Base-by-base conservation (phyloP, 2,888 invertebrate genomes). In the Nemoura dubitans region DNA sequence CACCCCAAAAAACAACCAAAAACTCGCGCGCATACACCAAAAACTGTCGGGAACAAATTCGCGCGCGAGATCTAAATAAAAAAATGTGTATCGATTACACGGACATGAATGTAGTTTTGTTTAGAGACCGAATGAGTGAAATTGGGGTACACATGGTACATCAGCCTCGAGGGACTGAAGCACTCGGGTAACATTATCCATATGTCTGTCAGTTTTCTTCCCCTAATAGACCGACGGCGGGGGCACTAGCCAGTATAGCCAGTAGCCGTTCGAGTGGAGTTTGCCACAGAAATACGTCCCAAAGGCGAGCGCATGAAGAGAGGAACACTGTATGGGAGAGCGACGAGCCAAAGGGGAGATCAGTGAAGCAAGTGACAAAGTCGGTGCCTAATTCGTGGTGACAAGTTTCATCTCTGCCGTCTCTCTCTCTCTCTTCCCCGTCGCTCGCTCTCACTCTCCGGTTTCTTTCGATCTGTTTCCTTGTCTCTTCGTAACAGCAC, bases 301-400 rank as follows among this genome's bases (percentile, higher is more conserved):
- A 3, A 36, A 36, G 10, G 36, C 36, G 36, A 36, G 36, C 36
- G 36, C n/a, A n/a, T n/a, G n/a, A n/a, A n/a, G n/a, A n/a, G n/a
- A n/a, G n/a, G n/a, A n/a, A n/a, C n/a, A n/a, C n/a, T n/a, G n/a
- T n/a, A n/a, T 21, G 2, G 59, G 21, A 59, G 59, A 59, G 16
- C 59, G 21, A 7, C 59, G 21, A 10, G 59, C 59, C 59, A 59
- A 59, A 21, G 59, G 59, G 59, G 59, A 59, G 59, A 59, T 14
- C 59, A 59, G 59, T 78, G 28, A n/a, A 78, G 81, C 30, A 81
- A 27, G 26, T 86, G 86, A 86, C 83, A 86, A 27, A 87, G 85
- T 81, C 77, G 88, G 87, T 85, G 85, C 87, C 87, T 88, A 88
- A 88, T 87, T 86, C 86, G 87, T 87, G 85, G 87, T 87, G 86